Evolutionary conservation across 2,797 vertebrate genomes (phyloP), one percentile per base, ranked within the genome.

Genomic region (Todus mexicanus): DNA sequence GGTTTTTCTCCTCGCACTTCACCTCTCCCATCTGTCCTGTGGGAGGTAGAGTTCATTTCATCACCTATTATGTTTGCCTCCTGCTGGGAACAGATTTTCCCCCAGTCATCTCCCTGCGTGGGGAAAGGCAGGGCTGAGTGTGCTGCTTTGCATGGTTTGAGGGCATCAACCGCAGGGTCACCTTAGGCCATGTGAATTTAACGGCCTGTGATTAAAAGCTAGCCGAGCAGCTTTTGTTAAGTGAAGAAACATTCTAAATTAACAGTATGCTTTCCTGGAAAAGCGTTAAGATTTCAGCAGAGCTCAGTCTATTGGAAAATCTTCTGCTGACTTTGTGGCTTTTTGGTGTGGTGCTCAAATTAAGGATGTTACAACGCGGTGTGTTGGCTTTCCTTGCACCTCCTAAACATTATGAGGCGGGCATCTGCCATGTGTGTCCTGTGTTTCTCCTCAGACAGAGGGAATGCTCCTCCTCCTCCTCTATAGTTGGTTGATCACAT

Each of bases 41-140:
- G 96, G 94, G 92, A 95, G 92, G 94, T 75, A 54, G 82, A 53
- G 94, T 79, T 94, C 84, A 92, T 91, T 95, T 91, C 82, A 81
- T 95, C 92, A 93, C 91, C 89, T 94, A 85, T 96, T 95, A 81
- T 90, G 92, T 84, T 96, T 93, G 87, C 90, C 79, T 93, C 94
- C 92, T 2, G 82, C 89, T 92, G 94, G 92, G 94, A 94, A 81
- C 92, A 95, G 89, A 91, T 89, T 96, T 95, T 84, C 66, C 83
- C 94, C 73, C 65, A 77, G 86, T 69, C 88, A 10, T 77, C 86
- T 83, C 80, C 86, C 71, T 65, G 56, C 37, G 10, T 42, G 76
- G 89, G 89, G 92, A 83, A 33, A 64, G 4, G 38, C 63, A 38
- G 83, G 56, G 92, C 91, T 86, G 83, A 87, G 83, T 21, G 83